Percentiles rank a stretch among this genome's conserved stretches.
Evolutionary conservation across 2,888 invertebrate genomes (phyloP).

Genomic region (Tetramorium bicarinatum): DNA sequence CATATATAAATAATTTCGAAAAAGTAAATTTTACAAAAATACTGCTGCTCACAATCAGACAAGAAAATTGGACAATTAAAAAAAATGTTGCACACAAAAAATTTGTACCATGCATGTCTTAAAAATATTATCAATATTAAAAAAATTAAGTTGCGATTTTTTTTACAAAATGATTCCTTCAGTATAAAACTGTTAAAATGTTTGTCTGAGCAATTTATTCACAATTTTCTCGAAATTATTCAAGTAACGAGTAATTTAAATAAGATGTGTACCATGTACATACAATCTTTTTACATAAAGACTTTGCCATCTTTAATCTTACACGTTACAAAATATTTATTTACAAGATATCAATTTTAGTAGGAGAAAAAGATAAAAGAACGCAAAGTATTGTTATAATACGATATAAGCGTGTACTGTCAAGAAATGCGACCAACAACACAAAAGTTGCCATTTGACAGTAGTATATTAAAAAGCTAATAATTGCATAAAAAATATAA

Average conservation of each 20-base stretch:
- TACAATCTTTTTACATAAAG: not conserved
- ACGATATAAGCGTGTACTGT: not conserved
- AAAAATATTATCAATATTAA: not conserved
- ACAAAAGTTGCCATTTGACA: slow-evolving; percentile 63
- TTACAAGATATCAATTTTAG: not conserved
- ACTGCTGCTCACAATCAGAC: too few relatives aligned
- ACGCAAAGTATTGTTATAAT: not conserved
- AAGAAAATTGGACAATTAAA: not conserved
- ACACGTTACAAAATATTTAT: slow-evolving; percentile 28
- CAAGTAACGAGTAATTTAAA: slow-evolving; percentile 7
- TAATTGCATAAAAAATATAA: slow-evolving; percentile 61
- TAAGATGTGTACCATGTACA: not conserved
- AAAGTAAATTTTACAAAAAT: not conserved
- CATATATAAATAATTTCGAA: not conserved
- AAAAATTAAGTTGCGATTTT: not conserved
- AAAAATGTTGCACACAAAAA: not conserved
- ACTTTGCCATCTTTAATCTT: slow-evolving; percentile 6
- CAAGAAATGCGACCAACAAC: slow-evolving; percentile 40
- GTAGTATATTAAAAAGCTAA: slow-evolving; percentile 66
- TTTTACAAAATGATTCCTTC: not conserved
- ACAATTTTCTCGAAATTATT: not conserved
- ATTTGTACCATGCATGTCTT: not conserved
- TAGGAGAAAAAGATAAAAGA: not conserved
- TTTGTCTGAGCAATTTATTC: not conserved
- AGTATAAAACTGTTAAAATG: not conserved